Evolutionary conservation across 64 coral and sea anemone species (phyloP).

Genomic region (Stichodactyla helianthus): DNA sequence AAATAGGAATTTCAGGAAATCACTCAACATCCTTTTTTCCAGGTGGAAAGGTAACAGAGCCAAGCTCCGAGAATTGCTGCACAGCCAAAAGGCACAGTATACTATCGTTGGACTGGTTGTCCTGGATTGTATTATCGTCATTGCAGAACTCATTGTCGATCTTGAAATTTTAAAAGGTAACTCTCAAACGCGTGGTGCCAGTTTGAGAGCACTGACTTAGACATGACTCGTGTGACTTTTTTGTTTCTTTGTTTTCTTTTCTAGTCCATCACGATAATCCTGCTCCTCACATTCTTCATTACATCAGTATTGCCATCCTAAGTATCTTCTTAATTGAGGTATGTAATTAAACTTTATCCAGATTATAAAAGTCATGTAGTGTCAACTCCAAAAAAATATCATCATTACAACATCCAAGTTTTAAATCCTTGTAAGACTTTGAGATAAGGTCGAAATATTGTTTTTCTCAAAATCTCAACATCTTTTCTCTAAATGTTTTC

Average conservation of each 20-base stretch:
- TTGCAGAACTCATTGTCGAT: constrained; percentile 84
- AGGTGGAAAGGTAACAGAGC: constrained; percentile 43
- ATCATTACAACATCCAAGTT: too few relatives aligned
- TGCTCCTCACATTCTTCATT: constrained; percentile 77
- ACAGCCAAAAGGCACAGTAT: constrained; percentile 73
- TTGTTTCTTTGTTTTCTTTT: background rate
- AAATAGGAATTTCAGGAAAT: too few relatives aligned
- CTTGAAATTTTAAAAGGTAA: constrained; percentile 72
- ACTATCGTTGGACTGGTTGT: constrained; percentile 67
- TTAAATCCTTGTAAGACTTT: too few relatives aligned
- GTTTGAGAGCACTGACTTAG: background rate
- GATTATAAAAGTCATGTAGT: too few relatives aligned
- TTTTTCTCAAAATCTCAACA: too few relatives aligned
- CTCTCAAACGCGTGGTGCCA: background rate
- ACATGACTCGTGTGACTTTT: too few relatives aligned
- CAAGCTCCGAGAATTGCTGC: constrained; percentile 60
- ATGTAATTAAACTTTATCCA: background rate
- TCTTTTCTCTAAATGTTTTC: too few relatives aligned
- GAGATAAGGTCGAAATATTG: too few relatives aligned
- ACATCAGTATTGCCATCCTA: constrained; percentile 85
- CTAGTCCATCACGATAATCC: constrained; percentile 76
- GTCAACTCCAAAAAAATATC: too few relatives aligned
- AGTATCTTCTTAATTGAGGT: constrained; percentile 95
- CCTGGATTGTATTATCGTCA: constrained; percentile 84
- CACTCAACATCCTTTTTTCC: background rate